A percentile compares a stretch with the other conserved stretches of the same genome.
phyloP scores from a whole-genome alignment of 2,888 invertebrate species.

The Drosophila yooni region DNA sequence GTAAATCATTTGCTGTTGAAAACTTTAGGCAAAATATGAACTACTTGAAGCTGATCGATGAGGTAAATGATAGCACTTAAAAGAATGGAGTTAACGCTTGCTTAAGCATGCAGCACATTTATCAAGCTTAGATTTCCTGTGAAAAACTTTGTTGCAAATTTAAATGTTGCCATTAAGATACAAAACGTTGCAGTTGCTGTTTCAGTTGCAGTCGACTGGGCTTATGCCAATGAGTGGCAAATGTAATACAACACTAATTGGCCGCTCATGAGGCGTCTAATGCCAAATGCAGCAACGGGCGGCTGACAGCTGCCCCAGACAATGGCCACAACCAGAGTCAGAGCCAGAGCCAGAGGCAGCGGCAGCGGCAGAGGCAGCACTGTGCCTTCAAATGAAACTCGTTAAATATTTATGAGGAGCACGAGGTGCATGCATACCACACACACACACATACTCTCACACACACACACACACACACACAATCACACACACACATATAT shows the following conservation, averaged over 20 bases:
- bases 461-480: not conserved
- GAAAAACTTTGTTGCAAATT: constrained; percentile 38
- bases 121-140: constrained; percentile 37
- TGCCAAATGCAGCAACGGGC: constrained; percentile 61
- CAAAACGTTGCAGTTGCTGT: constrained; percentile 40
- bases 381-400: constrained; percentile 69
- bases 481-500: not conserved
- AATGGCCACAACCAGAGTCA: constrained; percentile 49
- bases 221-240: constrained; percentile 66
- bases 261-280: constrained; percentile 78
- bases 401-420: constrained; percentile 81
- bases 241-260: constrained; percentile 79
- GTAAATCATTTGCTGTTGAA: constrained; percentile 37
- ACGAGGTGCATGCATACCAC: constrained; percentile 72
- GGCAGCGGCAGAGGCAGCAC: constrained; percentile 11
- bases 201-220: constrained; percentile 28
- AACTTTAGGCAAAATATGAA: constrained; percentile 15
- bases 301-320: constrained; percentile 52
- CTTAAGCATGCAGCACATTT: constrained; percentile 15
- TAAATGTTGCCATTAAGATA: constrained; percentile 56
- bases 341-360: not conserved
- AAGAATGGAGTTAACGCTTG: constrained; percentile 1
- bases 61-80: constrained; percentile 11
- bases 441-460: constrained; percentile 24
- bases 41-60: constrained; percentile 6